These are phyloP conservation scores for Melanotaenia maccullochi DNA, from an alignment of 2,797 vertebrate genomes.

Conservation along the genomic window DNA sequence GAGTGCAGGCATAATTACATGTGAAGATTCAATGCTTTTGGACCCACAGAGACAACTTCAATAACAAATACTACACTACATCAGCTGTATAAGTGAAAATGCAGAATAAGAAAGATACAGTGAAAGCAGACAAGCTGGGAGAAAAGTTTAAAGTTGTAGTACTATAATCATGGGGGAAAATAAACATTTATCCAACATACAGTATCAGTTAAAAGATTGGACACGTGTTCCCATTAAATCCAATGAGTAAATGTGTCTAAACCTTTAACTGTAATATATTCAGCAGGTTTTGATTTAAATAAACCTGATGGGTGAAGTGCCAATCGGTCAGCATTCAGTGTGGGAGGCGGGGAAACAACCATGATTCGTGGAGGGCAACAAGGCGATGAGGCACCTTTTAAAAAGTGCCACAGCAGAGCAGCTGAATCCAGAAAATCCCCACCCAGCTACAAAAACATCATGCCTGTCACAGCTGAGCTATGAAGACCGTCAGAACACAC, in stretches of 20 bases:
- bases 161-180: neutral
- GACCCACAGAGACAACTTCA: slow-evolving; percentile 25
- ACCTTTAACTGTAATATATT: neutral
- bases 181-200: neutral
- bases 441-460: slow-evolving; percentile 60
- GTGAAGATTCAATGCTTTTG: neutral
- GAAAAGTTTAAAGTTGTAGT: neutral
- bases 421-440: slow-evolving; percentile 66
- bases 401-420: slow-evolving; percentile 47
- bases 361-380: slow-evolving; percentile 46
- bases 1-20: slow-evolving; percentile 28
- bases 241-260: too few species aligned
- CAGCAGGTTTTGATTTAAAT: slow-evolving; percentile 14
- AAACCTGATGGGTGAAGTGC: slow-evolving; percentile 24
- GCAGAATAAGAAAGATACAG: neutral
- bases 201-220: too few species aligned
- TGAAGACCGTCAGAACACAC: slow-evolving; percentile 44
- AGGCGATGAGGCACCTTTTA: slow-evolving; percentile 43
- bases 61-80: neutral
- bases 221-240: too few species aligned
- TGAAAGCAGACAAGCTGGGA: neutral
- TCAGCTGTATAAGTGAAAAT: neutral
- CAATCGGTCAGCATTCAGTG: slow-evolving; percentile 27
- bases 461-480: slow-evolving; percentile 52
- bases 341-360: slow-evolving; percentile 40